Base-by-base conservation (phyloP, 2,797 vertebrate genomes). In the Nothura maculosa region DNA sequence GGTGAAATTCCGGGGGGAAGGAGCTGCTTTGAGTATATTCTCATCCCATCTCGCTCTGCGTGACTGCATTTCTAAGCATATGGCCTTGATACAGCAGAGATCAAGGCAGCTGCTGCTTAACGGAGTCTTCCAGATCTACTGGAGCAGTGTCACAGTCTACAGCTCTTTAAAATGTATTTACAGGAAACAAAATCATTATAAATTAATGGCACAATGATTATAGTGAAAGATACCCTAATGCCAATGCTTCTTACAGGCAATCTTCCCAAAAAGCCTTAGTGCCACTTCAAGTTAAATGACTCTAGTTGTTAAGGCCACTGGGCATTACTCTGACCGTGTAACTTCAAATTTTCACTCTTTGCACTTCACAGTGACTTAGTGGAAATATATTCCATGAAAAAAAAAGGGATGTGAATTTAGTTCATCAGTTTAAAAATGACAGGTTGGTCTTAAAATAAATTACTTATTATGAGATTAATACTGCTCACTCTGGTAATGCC, bases 351-450 rank as follows among this genome's bases (percentile, higher is more conserved):
- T 69, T 43, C 5, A 36, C n/a, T 34, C 60, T 25, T 3, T 69
- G 45, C 18, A 17, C 48, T 79, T 67, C 24, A 36, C 6, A 5
- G 12, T 58, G 38, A 67, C 72, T 67, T 17, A 3, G 14, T 28
- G 76, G 34, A 63, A 36, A 12, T 0, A 24, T 0, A 0, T 14
- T n/a, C 30, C 25, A 13, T 52, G 13, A 17, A 28, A 48, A 50
- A 34, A 42, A 42, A 14, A 42, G 40, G 14, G 48, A 3, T 5
- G 40, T 3, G 77, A 77, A 24, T 48, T 34, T 1, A 5, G 27
- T 3, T 25, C 73, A n/a, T 18, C 48, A 6, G 40, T 40, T 7
- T 47, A 2, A n/a, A 6, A 2, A 14, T 0, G 3, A 42, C 0
- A 2, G 38, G 38, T 6, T 27, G 30, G n/a, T 30, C 43, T 47